Percentiles rank a stretch among this genome's conserved stretches.
phyloP scores from a whole-genome alignment of 2,797 vertebrate species.

The Diceros bicornis region DNA sequence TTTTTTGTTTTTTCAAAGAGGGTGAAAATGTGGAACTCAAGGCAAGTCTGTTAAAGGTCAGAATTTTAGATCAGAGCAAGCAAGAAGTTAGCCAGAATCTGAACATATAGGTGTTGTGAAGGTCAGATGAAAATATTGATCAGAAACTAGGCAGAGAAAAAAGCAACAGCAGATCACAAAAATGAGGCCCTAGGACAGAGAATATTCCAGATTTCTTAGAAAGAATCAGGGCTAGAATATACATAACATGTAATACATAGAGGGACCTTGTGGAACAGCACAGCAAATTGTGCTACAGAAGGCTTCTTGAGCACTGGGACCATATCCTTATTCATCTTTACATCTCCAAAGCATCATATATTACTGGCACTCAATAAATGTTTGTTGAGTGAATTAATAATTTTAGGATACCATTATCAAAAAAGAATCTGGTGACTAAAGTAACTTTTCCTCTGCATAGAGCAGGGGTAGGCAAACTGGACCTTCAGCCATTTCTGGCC shows the following conservation, averaged over 20 bases:
- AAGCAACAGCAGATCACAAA: background rate
- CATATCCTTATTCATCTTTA: background rate
- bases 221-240: background rate
- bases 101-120: background rate
- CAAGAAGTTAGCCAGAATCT: constrained; percentile 1
- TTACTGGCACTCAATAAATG: background rate
- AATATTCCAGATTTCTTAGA: background rate
- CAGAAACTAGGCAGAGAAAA: background rate
- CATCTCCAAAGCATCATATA: background rate
- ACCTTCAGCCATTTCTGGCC: background rate
- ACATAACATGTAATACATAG: background rate
- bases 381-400: background rate
- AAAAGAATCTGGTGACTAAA: background rate
- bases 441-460: background rate
- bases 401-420: background rate
- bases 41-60: background rate
- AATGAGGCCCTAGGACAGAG: background rate
- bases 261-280: background rate
- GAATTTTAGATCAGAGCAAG: constrained; percentile 13
- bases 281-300: background rate
- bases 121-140: background rate
- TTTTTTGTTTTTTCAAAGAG: background rate
- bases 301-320: background rate
- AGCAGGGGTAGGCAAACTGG: background rate
- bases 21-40: background rate